Evolutionary conservation across 23 tunicate genomes (phyloP).

Genomic region (Trididemnum miniatum): DNA sequence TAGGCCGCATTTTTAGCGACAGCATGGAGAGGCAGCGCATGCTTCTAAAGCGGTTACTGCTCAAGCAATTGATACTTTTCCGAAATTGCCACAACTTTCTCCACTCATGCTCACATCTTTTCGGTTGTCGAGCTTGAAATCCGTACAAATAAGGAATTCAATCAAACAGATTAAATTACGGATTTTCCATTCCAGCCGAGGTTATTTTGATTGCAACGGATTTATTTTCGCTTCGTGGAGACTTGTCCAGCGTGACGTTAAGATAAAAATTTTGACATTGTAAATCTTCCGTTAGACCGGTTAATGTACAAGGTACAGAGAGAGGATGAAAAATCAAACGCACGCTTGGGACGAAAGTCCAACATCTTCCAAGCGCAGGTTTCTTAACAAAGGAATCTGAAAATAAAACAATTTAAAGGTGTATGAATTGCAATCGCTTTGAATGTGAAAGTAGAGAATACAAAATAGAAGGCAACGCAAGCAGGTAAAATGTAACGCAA

Average conservation of each 20-base stretch:
- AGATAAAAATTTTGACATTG: background rate
- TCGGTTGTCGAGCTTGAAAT: too few species aligned
- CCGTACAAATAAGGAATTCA: background rate
- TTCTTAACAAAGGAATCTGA: slow-evolving; percentile 8
- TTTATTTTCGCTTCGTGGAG: background rate
- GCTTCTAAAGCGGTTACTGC: too few species aligned
- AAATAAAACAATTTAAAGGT: background rate
- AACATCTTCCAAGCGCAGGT: slow-evolving; percentile 50
- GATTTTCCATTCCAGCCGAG: background rate
- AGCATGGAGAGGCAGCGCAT: too few species aligned
- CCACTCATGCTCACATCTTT: too few species aligned
- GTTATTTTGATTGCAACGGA: background rate
- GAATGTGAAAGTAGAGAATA: background rate
- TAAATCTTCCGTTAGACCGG: background rate
- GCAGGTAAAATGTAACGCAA: background rate
- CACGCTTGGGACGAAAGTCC: slow-evolving; percentile 45
- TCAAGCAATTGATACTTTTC: too few species aligned
- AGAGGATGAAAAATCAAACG: slow-evolving; percentile 36
- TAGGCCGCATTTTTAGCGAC: too few species aligned
- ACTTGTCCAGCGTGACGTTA: slow-evolving; percentile 8
- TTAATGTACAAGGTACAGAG: slow-evolving; percentile 6
- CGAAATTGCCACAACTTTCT: too few species aligned
- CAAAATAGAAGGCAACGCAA: background rate
- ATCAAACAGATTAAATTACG: background rate
- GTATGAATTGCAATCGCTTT: background rate